Conservation (phyloP, 2,888 invertebrate species). For the Idaea straminata region DNA sequence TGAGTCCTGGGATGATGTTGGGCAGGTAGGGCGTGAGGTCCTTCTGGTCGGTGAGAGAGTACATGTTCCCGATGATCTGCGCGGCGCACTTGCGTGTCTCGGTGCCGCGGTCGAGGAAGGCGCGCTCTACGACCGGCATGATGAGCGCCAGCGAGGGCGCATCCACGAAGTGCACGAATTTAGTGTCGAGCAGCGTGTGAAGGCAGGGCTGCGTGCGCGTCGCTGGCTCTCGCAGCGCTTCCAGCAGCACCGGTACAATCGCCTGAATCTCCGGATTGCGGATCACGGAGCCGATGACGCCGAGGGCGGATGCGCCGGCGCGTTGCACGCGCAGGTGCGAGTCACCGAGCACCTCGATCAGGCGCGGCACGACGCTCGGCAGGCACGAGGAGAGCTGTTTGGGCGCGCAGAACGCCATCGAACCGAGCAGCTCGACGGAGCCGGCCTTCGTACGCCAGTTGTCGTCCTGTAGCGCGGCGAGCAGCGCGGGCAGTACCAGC, state of each 20-base stretch:
- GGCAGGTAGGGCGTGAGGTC: conserved; percentile 97
- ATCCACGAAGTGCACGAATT: conserved; percentile 99
- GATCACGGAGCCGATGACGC: conserved; percentile 98
- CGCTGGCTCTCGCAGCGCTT: conserved; percentile 97
- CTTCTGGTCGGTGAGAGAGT: conserved; percentile 98
- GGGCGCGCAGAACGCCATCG: conserved; percentile 99
- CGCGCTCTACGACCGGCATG: conserved; percentile 99
- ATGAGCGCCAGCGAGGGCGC: conserved; percentile 98
- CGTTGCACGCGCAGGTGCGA: conserved; percentile 98
- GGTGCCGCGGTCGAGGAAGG: conserved; percentile 98
- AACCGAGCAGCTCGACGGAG: conserved; percentile 96
- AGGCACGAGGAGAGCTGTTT: conserved; percentile 98
- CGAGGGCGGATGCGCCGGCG: conserved; percentile 96
- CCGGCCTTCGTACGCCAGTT: conserved; percentile 99
- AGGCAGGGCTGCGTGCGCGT: conserved; percentile 95
- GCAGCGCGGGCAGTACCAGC: conserved; percentile 94
- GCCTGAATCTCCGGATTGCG: conserved; percentile 99
- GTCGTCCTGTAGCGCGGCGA: conserved; percentile 97
- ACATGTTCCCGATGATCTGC: conserved; percentile 99
- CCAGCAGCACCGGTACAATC: conserved; percentile 91
- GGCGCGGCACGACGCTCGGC: conserved; percentile 98
- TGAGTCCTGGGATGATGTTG: conserved; percentile 97
- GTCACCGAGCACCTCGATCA: conserved; percentile 97
- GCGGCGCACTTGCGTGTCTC: conserved; percentile 99
- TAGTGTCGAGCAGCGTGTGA: conserved; percentile 95